Evolutionary conservation across 2,113 vertebrate genomes (phyloP).

Genomic region (Peromyscus leucopus): DNA sequence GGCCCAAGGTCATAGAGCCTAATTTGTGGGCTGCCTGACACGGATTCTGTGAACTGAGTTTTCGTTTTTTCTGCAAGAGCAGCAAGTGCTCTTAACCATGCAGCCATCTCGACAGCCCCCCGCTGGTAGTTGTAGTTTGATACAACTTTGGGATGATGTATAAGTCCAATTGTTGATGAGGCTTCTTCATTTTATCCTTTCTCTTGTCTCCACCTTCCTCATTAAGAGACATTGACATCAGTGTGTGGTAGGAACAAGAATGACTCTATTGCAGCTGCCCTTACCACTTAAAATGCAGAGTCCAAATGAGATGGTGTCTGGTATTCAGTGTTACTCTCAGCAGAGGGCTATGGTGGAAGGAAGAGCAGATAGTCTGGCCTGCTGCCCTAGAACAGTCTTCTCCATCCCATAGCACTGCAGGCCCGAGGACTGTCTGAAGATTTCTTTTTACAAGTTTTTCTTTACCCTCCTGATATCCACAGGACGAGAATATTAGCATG

Average conservation of each 20-base stretch:
- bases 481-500: background rate
- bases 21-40: background rate
- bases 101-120: background rate
- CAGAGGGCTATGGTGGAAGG: background rate
- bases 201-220: background rate
- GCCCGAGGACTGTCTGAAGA: background rate
- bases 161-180: background rate
- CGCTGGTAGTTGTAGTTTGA: constrained; percentile 24
- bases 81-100: background rate
- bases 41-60: background rate
- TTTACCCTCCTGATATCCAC: background rate
- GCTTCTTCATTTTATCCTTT: constrained; percentile 51
- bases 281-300: background rate
- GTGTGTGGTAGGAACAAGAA: background rate
- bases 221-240: constrained; percentile 21
- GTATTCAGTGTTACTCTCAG: background rate
- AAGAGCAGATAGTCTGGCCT: background rate
- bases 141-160: constrained; percentile 30
- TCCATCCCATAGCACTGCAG: background rate
- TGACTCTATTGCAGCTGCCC: background rate
- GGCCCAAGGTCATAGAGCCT: background rate
- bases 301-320: background rate
- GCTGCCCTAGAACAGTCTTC: background rate
- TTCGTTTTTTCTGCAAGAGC: background rate
- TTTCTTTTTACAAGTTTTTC: constrained; percentile 44